phyloP scores from a whole-genome alignment of 2,888 invertebrate genomes.

The Catotricha subobsoleta region DNA sequence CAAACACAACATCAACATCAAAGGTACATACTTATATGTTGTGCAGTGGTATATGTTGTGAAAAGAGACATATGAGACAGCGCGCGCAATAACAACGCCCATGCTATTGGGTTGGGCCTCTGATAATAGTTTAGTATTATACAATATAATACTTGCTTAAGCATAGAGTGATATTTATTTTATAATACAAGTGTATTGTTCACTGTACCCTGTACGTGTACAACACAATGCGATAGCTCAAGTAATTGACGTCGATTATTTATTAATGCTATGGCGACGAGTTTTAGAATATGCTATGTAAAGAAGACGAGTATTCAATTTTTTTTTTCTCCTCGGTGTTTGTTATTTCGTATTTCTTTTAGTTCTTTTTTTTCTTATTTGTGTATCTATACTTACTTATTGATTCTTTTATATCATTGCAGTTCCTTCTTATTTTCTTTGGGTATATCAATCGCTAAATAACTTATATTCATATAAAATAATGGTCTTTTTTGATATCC shows the following conservation, averaged over 20 bases:
- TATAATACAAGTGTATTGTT: neutral
- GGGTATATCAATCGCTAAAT: too few relatives aligned
- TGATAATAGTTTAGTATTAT: too few relatives aligned
- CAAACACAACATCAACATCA: too few relatives aligned
- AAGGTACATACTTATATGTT: too few relatives aligned
- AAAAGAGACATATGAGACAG: too few relatives aligned
- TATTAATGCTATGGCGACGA: conserved; percentile 8
- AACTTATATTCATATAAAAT: too few relatives aligned
- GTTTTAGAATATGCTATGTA: conserved; percentile 1
- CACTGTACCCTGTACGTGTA: neutral
- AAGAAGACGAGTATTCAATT: neutral
- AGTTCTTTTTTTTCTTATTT: neutral
- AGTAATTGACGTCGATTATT: conserved; percentile 8
- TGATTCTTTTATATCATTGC: neutral
- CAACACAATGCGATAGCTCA: conserved; percentile 6
- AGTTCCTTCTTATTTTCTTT: too few relatives aligned
- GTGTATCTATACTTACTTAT: neutral
- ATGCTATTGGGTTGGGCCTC: conserved; percentile 8
- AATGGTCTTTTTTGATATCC: too few relatives aligned
- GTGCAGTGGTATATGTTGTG: too few relatives aligned
- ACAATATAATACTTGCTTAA: too few relatives aligned
- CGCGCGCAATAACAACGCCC: conserved; percentile 8
- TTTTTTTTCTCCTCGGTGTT: neutral
- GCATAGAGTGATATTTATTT: neutral
- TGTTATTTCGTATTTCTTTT: neutral